Evolutionary conservation across 2,888 invertebrate species (phyloP), one percentile per base, ranked within the genome.

Genomic region (Miltochrista miniata): DNA sequence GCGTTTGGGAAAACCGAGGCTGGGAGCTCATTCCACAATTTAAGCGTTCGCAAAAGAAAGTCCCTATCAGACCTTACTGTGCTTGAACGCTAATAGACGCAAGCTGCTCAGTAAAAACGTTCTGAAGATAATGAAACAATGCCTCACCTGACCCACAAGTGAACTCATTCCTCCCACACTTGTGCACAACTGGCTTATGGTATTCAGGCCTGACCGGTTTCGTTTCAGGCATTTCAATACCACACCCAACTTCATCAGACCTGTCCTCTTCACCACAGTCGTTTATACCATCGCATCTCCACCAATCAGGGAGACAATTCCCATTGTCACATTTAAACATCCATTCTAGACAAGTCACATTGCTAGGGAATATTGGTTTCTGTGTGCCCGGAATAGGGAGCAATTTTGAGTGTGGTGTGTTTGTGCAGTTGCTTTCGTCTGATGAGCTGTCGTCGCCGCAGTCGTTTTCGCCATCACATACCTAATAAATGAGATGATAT

Each of bases 231-330:
- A 70, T 46, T 45, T 73, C 53, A 34, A 74, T 47, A 10, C 84
- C 87, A 54, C 94, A 95, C 0, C 95, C 95, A 0, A 93, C 60
- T 74, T 97, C 97, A 71, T 97, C 96, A 0, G 95, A 94, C 36
- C 92, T 92, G 61, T 96, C 96, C 0, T 93, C 94, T 56, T 96
- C 96, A 0, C 93, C 94, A 61, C 96, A 96, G 68, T 96, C 96
- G 64, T 95, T 93, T 1, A 95, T 94, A 0, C 85, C 93, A 71
- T 96, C 96, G 72, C 96, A 96, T 59, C 95, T 94, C 96, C 96
- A 96, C 95, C 95, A 95, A 59, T 94, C 93, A 0, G 96, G 96
- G 40, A 96, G 91, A 70, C 96, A 96, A 76, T 94, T 94, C 9
- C 85, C 92, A 64, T 95, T 95, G 13, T 90, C 84, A 70, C 96